Base-by-base conservation (phyloP, 2,888 invertebrate genomes). In the Nasonia oneida region DNA sequence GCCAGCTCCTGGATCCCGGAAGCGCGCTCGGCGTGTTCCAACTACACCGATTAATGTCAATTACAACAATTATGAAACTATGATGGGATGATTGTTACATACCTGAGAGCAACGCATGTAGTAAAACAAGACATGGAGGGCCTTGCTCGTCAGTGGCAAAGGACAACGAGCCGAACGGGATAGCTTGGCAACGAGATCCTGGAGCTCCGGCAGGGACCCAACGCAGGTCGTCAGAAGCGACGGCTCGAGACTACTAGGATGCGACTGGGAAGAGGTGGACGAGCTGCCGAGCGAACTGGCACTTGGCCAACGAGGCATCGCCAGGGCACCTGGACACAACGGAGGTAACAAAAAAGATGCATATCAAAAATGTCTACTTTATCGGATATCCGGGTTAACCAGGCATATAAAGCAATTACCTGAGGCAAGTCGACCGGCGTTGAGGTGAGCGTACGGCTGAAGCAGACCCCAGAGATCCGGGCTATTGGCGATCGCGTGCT, bases 91-190 rank as follows among this genome's bases (percentile, higher is more conserved):
- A 39, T 12, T 15, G 18, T 2, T 4, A 39, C 73, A 85, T 89
- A 96, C 95, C 95, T 97, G 98, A 0, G 98, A 97, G 93, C 98
- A 98, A 75, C 98, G 94, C 98, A 98, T 98, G 92, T 98, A 98
- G 93, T 98, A 98, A 93, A 98, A 98, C 2, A 98, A 94, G 0
- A 97, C 96, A 76, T 96, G 95, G 75, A 98, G 95, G 0, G 98
- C 98, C 67, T 96, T 94, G 29, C 96, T 94, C 83, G 96, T 94
- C 88, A 97, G 93, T 89, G 93, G 89, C 91, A 94, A 89, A 89
- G 91, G 94, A 84, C 92, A 95, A 90, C 94, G 71, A 18, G 73
- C 67, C 3, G 37, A n/a, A 10, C 71, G 71, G 4, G 73, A 47
- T 4, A 97, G 95, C 89, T 93, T 92, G n/a, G 92, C 91, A 67